phyloP scores from a whole-genome alignment of 2,797 vertebrate species.

The Phylloscopus collybita region DNA sequence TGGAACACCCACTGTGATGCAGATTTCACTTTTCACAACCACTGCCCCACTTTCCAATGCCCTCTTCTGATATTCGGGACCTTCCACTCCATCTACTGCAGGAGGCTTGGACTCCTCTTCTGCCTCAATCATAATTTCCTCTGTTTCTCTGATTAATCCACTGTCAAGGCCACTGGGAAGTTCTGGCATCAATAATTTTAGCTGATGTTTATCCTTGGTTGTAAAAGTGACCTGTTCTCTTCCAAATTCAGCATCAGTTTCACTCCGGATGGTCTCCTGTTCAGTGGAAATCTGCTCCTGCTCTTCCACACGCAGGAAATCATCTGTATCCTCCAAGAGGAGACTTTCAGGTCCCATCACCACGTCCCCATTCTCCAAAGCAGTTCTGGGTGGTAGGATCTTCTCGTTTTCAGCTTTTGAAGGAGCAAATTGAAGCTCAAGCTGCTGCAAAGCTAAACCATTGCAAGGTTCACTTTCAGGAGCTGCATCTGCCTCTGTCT shows the following conservation, averaged over 20 bases:
- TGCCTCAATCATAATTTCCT: background rate
- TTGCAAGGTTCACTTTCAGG: background rate
- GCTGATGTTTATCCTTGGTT: background rate
- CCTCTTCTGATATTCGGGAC: background rate
- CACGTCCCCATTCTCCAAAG: conserved; percentile 35
- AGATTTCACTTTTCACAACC: background rate
- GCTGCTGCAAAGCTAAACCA: background rate
- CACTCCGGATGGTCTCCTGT: background rate
- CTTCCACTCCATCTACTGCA: background rate
- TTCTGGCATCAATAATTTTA: background rate
- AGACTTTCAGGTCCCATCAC: background rate
- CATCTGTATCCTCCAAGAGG: background rate
- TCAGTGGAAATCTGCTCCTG: background rate
- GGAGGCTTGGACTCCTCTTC: background rate
- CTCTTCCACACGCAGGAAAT: background rate
- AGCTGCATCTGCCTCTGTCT: background rate
- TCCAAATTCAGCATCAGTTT: background rate
- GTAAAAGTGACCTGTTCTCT: background rate
- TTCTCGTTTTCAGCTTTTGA: background rate
- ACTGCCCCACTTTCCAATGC: background rate
- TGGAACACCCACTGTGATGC: rapidly evolving
- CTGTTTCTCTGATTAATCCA: conserved; percentile 5
- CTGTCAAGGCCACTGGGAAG: background rate
- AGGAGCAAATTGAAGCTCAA: background rate
- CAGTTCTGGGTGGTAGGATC: background rate